Percentiles rank a stretch among this genome's conserved stretches.
Conservation (phyloP, 2,888 invertebrate species). For the Octodonta nipae region DNA sequence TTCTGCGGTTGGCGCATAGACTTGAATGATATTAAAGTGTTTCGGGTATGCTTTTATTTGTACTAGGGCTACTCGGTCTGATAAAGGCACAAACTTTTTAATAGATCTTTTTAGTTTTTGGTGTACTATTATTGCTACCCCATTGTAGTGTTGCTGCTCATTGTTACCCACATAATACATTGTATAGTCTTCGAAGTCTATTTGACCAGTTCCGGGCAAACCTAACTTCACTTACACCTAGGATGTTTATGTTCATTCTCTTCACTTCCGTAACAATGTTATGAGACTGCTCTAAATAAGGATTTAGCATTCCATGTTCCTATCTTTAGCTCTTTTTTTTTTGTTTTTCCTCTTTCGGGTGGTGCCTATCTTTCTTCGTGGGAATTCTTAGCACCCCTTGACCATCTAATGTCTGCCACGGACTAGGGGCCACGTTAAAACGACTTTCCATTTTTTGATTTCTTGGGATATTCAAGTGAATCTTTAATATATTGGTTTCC, state of each 20-base stretch:
- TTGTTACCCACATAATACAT: background rate
- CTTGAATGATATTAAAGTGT: slow-evolving; percentile 2
- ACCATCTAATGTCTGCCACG: no score
- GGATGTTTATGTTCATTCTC: no score
- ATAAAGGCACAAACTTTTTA: slow-evolving; percentile 2
- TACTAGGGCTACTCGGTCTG: background rate
- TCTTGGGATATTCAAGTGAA: no score
- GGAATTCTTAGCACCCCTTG: no score
- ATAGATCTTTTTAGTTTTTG: background rate
- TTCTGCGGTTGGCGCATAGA: background rate
- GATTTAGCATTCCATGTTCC: no score
- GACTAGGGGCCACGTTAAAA: no score
- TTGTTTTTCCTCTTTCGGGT: no score
- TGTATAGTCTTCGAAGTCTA: background rate
- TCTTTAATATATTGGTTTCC: no score
- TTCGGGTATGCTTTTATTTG: slow-evolving; percentile 1
- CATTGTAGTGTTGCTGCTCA: background rate
- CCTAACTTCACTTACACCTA: background rate
- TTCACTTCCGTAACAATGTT: background rate
- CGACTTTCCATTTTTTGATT: no score
- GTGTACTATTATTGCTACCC: background rate
- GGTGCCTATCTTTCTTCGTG: no score
- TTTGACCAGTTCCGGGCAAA: background rate
- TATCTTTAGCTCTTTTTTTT: no score
- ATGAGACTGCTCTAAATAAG: no score